phyloP scores from a whole-genome alignment of 2,888 invertebrate species.

The Tetragonula carbonaria region DNA sequence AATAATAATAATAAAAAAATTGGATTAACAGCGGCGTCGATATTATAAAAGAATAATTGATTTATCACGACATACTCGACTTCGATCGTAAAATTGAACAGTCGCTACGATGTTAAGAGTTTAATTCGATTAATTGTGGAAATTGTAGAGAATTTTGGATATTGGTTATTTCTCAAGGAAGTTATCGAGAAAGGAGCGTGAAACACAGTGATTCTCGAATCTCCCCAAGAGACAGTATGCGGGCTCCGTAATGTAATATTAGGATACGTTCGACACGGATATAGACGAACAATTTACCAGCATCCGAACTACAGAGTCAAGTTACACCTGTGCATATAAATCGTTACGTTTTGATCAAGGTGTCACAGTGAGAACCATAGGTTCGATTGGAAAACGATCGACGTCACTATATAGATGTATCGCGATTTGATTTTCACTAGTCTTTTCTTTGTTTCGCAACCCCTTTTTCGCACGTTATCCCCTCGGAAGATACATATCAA shows the following conservation, averaged over 20 bases:
- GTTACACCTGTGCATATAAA: slow-evolving; percentile 62
- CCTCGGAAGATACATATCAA: slow-evolving; percentile 8
- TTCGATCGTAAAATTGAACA: background rate
- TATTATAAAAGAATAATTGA: no score
- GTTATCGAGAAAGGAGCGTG: slow-evolving; percentile 20
- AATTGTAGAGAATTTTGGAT: no score
- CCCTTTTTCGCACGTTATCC: slow-evolving; percentile 4
- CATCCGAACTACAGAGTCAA: slow-evolving; percentile 57
- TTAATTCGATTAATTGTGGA: background rate
- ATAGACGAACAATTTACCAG: slow-evolving; percentile 72
- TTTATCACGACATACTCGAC: no score
- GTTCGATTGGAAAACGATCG: slow-evolving; percentile 7
- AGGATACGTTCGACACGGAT: slow-evolving; percentile 50
- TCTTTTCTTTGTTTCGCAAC: background rate
- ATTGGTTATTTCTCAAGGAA: slow-evolving; percentile 24
- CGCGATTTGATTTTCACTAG: background rate
- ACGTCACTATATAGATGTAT: slow-evolving; percentile 1
- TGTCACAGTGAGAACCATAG: background rate
- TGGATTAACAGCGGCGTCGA: no score
- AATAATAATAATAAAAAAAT: no score
- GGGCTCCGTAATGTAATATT: slow-evolving; percentile 73
- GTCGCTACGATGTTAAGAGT: background rate
- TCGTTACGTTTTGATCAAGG: slow-evolving; percentile 1
- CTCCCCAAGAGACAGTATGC: slow-evolving; percentile 65
- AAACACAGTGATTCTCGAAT: slow-evolving; percentile 21